These are phyloP conservation scores for Aeoliscus strigatus DNA, from an alignment of 2,797 vertebrate genomes.

Conservation along the genomic window DNA sequence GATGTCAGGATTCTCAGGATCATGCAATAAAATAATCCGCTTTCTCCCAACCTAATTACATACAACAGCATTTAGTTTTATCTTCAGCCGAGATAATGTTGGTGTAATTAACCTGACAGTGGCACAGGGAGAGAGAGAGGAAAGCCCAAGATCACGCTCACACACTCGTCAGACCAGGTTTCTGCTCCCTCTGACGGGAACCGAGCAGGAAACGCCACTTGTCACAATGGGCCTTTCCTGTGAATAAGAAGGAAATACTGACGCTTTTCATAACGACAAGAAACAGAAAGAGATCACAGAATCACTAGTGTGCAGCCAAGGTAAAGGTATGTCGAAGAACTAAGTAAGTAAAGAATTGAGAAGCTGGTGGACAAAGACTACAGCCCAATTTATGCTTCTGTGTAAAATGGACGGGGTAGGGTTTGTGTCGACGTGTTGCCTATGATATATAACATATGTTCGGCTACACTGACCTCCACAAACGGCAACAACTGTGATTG, in stretches of 20 bases:
- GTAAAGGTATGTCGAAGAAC: too few species aligned
- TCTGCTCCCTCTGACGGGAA: slow-evolving; percentile 26
- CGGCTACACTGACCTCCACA: too few species aligned
- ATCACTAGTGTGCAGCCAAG: too few species aligned
- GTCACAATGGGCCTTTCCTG: slow-evolving; percentile 31
- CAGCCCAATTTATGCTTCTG: too few species aligned
- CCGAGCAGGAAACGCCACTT: slow-evolving; percentile 46
- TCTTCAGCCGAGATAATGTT: slow-evolving; percentile 42
- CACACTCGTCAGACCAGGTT: slow-evolving; percentile 6
- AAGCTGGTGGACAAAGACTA: too few species aligned
- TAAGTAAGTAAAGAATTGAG: too few species aligned
- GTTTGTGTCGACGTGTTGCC: too few species aligned
- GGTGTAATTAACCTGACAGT: slow-evolving; percentile 62
- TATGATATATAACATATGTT: too few species aligned
- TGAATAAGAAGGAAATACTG: slow-evolving; percentile 36
- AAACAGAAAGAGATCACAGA: slow-evolving; percentile 31
- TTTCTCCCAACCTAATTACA: slow-evolving; percentile 55
- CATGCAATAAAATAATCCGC: slow-evolving; percentile 34
- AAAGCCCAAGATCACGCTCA: slow-evolving; percentile 16
- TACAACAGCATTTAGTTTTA: slow-evolving; percentile 47
- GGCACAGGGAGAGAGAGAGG: slow-evolving; percentile 20
- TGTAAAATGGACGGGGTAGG: too few species aligned
- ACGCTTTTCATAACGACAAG: slow-evolving; percentile 29
- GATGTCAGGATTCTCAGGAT: slow-evolving; percentile 29
- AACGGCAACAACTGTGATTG: too few species aligned